phyloP scores from a whole-genome alignment of 2,113 vertebrate genomes.

The Pterocles gutturalis region DNA sequence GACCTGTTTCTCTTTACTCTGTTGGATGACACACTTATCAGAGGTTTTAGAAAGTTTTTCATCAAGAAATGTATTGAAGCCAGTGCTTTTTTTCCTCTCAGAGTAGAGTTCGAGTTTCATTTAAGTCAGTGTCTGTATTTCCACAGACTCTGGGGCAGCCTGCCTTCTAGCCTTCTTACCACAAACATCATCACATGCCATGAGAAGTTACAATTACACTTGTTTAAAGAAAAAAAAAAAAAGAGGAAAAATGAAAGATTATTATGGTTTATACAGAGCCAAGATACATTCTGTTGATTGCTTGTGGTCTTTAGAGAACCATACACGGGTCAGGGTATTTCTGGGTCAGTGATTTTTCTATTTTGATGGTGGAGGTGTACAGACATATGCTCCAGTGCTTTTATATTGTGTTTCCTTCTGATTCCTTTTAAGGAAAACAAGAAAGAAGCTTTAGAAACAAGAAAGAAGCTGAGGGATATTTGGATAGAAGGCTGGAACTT shows the following conservation, averaged over 20 bases:
- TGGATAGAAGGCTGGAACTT: conserved; percentile 4
- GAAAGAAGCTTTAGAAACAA: no score
- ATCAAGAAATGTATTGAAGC: neutral
- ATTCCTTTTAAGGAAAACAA: no score
- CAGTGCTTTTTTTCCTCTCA: neutral
- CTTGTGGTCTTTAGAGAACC: conserved; percentile 3
- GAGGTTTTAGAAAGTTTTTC: neutral
- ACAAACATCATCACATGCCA: neutral
- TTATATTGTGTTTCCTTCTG: conserved; percentile 39
- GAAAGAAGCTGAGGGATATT: conserved; percentile 6
- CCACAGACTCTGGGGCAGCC: neutral
- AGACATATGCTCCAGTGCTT: conserved; percentile 34
- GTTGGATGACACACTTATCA: neutral
- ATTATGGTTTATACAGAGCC: neutral
- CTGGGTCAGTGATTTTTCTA: conserved; percentile 41
- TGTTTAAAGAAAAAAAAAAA: neutral
- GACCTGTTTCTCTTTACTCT: neutral
- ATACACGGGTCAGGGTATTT: neutral
- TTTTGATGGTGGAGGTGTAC: conserved; percentile 8
- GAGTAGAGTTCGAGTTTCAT: neutral
- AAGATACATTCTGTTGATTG: neutral
- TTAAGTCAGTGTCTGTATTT: neutral
- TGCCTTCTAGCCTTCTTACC: neutral
- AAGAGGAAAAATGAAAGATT: neutral
- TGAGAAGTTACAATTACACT: neutral